A percentile compares a stretch with the other conserved stretches of the same genome.
Conservation (phyloP, 2,888 invertebrate genomes). For the Xanthostigma xanthostigma region DNA sequence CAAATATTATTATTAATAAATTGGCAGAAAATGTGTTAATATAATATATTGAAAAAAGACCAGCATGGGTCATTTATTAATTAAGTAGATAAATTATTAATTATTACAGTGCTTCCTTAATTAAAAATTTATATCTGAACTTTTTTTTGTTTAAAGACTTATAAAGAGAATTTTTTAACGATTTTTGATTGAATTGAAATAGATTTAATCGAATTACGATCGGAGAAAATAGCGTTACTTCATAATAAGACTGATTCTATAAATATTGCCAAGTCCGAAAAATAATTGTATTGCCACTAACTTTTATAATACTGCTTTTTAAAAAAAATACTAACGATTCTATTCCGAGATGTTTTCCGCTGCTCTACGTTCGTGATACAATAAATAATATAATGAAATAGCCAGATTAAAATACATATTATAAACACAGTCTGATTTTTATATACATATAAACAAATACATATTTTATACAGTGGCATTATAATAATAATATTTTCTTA, state of each 20-base stretch:
- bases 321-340: not conserved
- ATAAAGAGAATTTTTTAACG: too few species aligned
- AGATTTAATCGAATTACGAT: too few species aligned
- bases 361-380: too few species aligned
- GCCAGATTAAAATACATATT: too few species aligned
- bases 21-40: not conserved
- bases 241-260: conserved; percentile 27
- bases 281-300: not conserved
- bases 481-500: not conserved
- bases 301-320: not conserved
- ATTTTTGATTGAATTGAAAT: too few species aligned
- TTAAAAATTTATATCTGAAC: not conserved
- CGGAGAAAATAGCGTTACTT: too few species aligned
- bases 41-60: not conserved
- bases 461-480: too few species aligned
- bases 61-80: conserved; percentile 3
- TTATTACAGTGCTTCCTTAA: conserved; percentile 3
- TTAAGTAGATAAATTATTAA: not conserved
- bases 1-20: not conserved
- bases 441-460: too few species aligned
- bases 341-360: too few species aligned
- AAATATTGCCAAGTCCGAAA: conserved; percentile 29
- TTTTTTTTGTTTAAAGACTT: not conserved
- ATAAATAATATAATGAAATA: too few species aligned
- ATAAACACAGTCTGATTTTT: too few species aligned